Evolutionary conservation across 2,888 invertebrate species (phyloP).

Genomic region (Cheilosia grossa): DNA sequence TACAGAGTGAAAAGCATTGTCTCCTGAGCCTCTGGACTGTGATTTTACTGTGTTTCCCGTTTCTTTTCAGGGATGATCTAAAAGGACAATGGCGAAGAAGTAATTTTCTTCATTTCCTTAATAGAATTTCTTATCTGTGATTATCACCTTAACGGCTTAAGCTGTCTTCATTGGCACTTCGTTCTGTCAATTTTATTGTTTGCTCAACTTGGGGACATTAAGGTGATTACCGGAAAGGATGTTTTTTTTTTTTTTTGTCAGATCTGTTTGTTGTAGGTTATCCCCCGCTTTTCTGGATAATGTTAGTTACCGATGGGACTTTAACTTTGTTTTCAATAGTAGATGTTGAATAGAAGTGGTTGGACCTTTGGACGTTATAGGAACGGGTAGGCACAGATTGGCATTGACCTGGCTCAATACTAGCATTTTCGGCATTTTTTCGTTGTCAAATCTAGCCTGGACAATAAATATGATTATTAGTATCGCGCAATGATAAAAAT

Average conservation of each 20-base stretch:
- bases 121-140: slow-evolving; percentile 81
- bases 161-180: slow-evolving; percentile 73
- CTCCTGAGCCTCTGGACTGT: slow-evolving; percentile 3
- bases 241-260: slow-evolving; percentile 34
- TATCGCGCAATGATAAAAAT: no score
- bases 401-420: no score
- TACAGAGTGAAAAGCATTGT: slow-evolving; percentile 7
- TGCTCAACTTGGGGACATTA: slow-evolving; percentile 61
- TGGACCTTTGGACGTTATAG: no score
- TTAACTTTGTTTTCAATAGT: neutral
- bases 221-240: slow-evolving; percentile 71
- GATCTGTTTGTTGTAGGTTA: slow-evolving; percentile 36
- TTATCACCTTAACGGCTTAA: slow-evolving; percentile 75
- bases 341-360: neutral
- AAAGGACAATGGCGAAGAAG: slow-evolving; percentile 70
- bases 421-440: no score
- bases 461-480: no score
- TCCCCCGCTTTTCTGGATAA: slow-evolving; percentile 34
- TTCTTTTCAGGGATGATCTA: slow-evolving; percentile 29
- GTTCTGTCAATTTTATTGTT: slow-evolving; percentile 68
- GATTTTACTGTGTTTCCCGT: slow-evolving; percentile 10
- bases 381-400: no score
- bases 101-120: slow-evolving; percentile 83
- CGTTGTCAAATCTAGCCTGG: no score
- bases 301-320: slow-evolving; percentile 43